Conservation (phyloP, 2,113 vertebrate species). For the Clupea harengus region DNA sequence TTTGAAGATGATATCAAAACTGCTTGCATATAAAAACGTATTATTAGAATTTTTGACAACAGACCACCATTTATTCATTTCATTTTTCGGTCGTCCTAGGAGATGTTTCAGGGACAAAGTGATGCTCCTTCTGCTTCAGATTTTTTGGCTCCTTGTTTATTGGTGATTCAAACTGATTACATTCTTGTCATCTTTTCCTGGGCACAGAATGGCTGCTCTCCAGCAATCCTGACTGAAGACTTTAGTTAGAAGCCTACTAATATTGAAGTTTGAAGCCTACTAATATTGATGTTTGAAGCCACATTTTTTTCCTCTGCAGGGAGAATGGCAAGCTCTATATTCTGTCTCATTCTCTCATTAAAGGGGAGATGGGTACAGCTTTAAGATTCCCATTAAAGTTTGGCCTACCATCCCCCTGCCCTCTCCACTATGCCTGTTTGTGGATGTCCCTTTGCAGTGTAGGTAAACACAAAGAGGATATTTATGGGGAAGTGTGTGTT, state of each 20-base stretch:
- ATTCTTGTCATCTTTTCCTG: too few species aligned
- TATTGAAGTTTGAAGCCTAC: neutral
- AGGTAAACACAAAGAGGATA: neutral
- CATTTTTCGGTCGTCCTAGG: too few species aligned
- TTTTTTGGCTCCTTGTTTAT: too few species aligned
- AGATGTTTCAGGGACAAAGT: too few species aligned
- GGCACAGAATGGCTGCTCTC: too few species aligned
- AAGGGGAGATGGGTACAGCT: too few species aligned
- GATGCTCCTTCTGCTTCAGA: too few species aligned
- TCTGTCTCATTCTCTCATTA: neutral
- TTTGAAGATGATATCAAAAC: neutral
- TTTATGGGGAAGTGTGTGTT: neutral
- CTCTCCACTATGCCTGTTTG: neutral
- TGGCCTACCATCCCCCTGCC: neutral
- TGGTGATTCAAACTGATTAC: too few species aligned
- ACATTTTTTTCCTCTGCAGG: neutral
- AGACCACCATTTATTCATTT: neutral
- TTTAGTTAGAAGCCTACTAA: neutral
- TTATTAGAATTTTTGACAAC: neutral
- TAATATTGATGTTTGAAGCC: neutral
- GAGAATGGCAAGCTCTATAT: neutral
- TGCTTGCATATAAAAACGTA: neutral
- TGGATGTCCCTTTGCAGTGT: slow-evolving; percentile 2
- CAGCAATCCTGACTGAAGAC: too few species aligned
- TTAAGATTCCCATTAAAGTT: too few species aligned